Percentiles rank a stretch among this genome's conserved stretches.
Conservation (phyloP, 2,113 vertebrate species). For the Sinocyclocheilus anophthalmus region DNA sequence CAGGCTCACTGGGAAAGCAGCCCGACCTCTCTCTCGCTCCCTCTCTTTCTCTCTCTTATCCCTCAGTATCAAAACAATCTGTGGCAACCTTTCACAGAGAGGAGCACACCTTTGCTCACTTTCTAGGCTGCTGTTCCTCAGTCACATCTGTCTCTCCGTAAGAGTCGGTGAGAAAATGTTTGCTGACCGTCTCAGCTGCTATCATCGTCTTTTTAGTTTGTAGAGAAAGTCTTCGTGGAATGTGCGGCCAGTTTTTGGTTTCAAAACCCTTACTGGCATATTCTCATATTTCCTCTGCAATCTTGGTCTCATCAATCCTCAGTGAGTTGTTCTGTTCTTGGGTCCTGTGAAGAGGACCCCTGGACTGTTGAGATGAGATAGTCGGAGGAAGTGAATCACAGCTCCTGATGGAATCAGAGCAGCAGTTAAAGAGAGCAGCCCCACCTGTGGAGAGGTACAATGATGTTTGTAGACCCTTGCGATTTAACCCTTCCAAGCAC, state of each 20-base stretch:
- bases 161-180: not conserved
- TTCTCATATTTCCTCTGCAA: conserved; percentile 37
- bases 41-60: conserved; percentile 22
- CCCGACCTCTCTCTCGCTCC: not conserved
- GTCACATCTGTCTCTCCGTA: conserved; percentile 24
- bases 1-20: conserved; percentile 18
- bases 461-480: conserved; percentile 24
- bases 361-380: conserved; percentile 49
- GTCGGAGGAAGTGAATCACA: conserved; percentile 51
- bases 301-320: conserved; percentile 44
- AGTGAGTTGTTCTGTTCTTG: conserved; percentile 31
- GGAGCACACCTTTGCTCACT: conserved; percentile 30
- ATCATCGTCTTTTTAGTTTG: conserved; percentile 45
- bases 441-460: conserved; percentile 27
- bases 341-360: conserved; percentile 39
- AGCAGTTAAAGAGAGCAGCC: conserved; percentile 40
- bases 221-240: conserved; percentile 40
- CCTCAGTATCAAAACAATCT: conserved; percentile 54
- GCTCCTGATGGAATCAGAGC: conserved; percentile 52
- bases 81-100: conserved; percentile 41
- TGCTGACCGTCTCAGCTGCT: conserved; percentile 14
- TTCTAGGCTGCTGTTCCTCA: conserved; percentile 14
- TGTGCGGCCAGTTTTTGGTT: not conserved
- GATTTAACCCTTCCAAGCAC: conserved; percentile 36
- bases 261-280: not conserved